Conservation (phyloP, 2,888 invertebrate genomes). For the Leptura quadrifasciata region DNA sequence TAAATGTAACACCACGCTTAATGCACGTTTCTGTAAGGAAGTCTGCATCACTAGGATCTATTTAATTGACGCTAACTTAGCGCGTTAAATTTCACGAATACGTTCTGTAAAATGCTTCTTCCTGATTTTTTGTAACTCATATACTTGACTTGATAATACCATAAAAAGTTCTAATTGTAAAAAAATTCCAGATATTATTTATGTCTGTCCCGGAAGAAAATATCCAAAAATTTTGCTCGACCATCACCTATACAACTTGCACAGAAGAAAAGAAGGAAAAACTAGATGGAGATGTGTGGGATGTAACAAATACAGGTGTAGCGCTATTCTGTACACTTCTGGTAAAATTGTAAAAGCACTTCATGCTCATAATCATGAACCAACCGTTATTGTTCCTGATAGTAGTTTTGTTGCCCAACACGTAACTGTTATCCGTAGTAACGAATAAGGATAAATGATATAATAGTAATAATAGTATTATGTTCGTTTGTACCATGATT, state of each 20-base stretch:
- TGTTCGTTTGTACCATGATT: too few relatives aligned
- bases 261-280: slow-evolving; percentile 52
- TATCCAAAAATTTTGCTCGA: slow-evolving; percentile 61
- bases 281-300: slow-evolving; percentile 62
- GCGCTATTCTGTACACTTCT: slow-evolving; percentile 57
- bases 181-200: slow-evolving; percentile 52
- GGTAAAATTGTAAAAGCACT: slow-evolving; percentile 59
- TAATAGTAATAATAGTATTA: too few relatives aligned
- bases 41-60: too few relatives aligned
- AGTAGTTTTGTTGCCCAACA: slow-evolving; percentile 44
- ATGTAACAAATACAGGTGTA: slow-evolving; percentile 59
- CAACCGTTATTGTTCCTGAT: slow-evolving; percentile 36
- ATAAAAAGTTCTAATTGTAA: background rate
- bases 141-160: too few relatives aligned
- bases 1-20: too few relatives aligned
- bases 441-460: background rate
- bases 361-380: slow-evolving; percentile 57
- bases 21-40: too few relatives aligned
- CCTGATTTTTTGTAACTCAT: too few relatives aligned
- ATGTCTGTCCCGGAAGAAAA: slow-evolving; percentile 58
- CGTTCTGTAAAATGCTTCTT: too few relatives aligned
- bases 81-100: too few relatives aligned
- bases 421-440: slow-evolving; percentile 36
- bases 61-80: too few relatives aligned
- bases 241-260: slow-evolving; percentile 53